Conservation (phyloP, 2,888 invertebrate species). For the Ormyrus thymus region DNA sequence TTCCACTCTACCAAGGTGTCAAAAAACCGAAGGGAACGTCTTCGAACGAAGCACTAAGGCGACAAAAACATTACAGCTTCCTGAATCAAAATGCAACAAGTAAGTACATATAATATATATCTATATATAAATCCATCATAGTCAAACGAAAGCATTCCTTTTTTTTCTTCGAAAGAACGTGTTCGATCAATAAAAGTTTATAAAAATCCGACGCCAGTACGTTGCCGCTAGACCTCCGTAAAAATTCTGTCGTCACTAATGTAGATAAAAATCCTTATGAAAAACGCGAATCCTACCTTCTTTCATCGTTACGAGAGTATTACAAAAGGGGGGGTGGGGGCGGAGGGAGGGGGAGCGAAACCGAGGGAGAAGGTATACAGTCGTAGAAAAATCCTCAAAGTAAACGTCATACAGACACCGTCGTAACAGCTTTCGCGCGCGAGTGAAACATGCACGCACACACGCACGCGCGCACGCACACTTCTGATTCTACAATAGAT, state of each 20-base stretch:
- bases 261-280: constrained; percentile 25
- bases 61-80: constrained; percentile 29
- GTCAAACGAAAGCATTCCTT: constrained; percentile 41
- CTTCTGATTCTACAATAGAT: constrained; percentile 31
- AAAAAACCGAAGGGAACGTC: constrained; percentile 33
- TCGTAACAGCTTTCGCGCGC: constrained; percentile 4
- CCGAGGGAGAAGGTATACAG: background rate
- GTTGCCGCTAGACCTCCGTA: constrained; percentile 28
- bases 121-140: constrained; percentile 41
- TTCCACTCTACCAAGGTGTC: background rate
- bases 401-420: constrained; percentile 5
- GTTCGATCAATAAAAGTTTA: constrained; percentile 46
- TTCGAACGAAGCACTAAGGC: constrained; percentile 37
- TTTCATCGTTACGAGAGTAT: background rate
- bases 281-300: constrained; percentile 21
- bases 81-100: constrained; percentile 48
- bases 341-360: background rate
- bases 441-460: background rate
- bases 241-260: constrained; percentile 30
- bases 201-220: constrained; percentile 45
- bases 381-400: constrained; percentile 18
- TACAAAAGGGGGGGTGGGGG: background rate
- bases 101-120: constrained; percentile 39
- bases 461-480: background rate
- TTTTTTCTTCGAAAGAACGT: constrained; percentile 4